These are phyloP conservation scores for Dione vanillae DNA, from an alignment of 2,888 invertebrate species.

Conservation along the genomic window DNA sequence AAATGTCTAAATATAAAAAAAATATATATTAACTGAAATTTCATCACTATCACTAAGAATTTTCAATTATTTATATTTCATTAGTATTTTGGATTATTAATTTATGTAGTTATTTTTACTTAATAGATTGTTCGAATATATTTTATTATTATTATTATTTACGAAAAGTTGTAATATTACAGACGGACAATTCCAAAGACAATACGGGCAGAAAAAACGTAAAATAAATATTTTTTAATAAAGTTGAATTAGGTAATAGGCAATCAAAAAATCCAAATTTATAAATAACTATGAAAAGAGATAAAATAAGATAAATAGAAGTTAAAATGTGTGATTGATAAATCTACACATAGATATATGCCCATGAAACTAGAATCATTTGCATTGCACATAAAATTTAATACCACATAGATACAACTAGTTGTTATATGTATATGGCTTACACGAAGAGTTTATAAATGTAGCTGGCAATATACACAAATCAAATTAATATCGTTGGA, in stretches of 20 bases:
- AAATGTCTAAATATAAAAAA: not conserved
- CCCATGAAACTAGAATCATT: not conserved
- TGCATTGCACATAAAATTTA: not conserved
- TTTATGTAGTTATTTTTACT: too few relatives aligned
- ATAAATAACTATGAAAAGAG: too few relatives aligned
- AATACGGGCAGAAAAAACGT: too few relatives aligned
- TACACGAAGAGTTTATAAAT: constrained; percentile 8
- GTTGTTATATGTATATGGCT: not conserved
- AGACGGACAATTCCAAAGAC: too few relatives aligned
- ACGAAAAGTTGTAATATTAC: too few relatives aligned
- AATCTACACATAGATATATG: not conserved
- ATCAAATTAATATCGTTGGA: constrained; percentile 33
- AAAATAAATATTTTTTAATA: too few relatives aligned
- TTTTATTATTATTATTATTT: too few relatives aligned
- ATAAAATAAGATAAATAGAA: not conserved
- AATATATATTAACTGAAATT: constrained; percentile 9
- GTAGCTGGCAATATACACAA: constrained; percentile 24
- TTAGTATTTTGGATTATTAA: too few relatives aligned
- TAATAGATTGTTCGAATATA: too few relatives aligned
- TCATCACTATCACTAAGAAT: not conserved
- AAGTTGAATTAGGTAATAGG: too few relatives aligned
- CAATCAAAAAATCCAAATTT: too few relatives aligned
- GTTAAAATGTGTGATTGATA: not conserved
- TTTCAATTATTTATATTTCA: not conserved
- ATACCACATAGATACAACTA: not conserved